These are phyloP conservation scores for Diacarnus erythraeanus DNA, from an alignment of 37 sponge, comb jelly and placozoan genomes.

Conservation along the genomic window DNA sequence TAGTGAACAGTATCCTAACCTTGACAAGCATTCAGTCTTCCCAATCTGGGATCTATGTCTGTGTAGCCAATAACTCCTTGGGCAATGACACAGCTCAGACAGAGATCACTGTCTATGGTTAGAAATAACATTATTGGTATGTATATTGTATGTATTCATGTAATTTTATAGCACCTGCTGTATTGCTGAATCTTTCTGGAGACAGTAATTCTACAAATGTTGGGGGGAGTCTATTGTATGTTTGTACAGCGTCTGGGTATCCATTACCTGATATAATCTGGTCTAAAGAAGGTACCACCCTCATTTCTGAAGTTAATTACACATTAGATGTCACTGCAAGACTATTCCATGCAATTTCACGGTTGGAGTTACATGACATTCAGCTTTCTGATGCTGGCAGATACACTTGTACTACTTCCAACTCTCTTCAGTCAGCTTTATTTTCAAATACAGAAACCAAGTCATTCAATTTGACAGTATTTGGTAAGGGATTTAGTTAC, in stretches of 20 bases:
- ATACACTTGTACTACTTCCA: conserved; percentile 20
- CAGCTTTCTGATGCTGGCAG: conserved; percentile 6
- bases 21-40: not conserved
- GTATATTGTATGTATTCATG: too few relatives aligned
- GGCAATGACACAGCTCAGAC: not conserved
- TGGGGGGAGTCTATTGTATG: not conserved
- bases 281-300: conserved; percentile 2
- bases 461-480: not conserved
- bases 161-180: too few relatives aligned
- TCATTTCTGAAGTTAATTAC: not conserved
- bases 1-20: not conserved
- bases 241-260: conserved; percentile 15
- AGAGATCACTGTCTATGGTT: not conserved
- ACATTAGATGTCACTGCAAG: not conserved
- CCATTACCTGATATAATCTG: conserved; percentile 24
- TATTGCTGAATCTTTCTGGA: too few relatives aligned
- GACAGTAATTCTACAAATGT: too few relatives aligned
- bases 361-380: conserved; percentile 2
- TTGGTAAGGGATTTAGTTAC: not conserved
- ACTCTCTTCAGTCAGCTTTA: not conserved
- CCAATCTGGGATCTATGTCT: not conserved
- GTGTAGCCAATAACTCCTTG: not conserved
- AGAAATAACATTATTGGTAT: too few relatives aligned
- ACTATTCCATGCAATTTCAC: not conserved
- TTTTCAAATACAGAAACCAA: not conserved